Percentiles rank a stretch among this genome's conserved stretches.
Evolutionary conservation across 2,888 invertebrate species (phyloP).

Genomic region (Andrena camellia): DNA sequence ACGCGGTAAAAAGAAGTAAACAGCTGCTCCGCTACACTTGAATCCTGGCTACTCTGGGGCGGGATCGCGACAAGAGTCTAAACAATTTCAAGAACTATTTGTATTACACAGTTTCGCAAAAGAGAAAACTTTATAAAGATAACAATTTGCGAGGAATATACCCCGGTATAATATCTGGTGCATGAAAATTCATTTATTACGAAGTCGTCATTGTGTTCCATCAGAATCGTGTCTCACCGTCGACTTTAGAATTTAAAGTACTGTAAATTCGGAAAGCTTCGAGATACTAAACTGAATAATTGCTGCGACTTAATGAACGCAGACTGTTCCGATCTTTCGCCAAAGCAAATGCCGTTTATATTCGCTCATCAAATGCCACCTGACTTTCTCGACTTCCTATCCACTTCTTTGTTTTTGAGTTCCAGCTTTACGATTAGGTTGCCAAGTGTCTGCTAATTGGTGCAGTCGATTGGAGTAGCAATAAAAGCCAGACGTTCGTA

Average conservation of each 20-base stretch:
- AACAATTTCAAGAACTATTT: background rate
- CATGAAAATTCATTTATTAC: background rate
- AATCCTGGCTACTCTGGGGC: background rate
- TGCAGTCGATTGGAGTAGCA: constrained; percentile 29
- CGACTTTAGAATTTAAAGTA: constrained; percentile 22
- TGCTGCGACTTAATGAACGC: constrained; percentile 45
- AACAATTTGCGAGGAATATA: too few relatives aligned
- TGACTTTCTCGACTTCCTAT: constrained; percentile 34
- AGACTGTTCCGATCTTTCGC: constrained; percentile 9
- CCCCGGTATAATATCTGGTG: too few relatives aligned
- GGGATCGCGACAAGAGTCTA: background rate
- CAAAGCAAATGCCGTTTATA: constrained; percentile 36
- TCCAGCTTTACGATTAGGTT: constrained; percentile 36
- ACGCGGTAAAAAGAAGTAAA: constrained; percentile 24
- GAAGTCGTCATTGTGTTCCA: background rate
- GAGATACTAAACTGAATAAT: constrained; percentile 33
- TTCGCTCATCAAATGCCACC: constrained; percentile 31
- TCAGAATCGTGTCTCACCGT: background rate
- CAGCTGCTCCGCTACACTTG: constrained; percentile 5
- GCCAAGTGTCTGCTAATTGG: constrained; percentile 48
- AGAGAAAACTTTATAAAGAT: too few relatives aligned
- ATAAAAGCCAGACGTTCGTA: constrained; percentile 23
- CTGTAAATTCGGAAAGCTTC: constrained; percentile 28
- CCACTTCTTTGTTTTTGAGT: constrained; percentile 45
- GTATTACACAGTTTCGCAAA: too few relatives aligned